These are phyloP conservation scores for Melanogrammus aeglefinus DNA, from an alignment of 2,797 vertebrate genomes.

Conservation along the genomic window DNA sequence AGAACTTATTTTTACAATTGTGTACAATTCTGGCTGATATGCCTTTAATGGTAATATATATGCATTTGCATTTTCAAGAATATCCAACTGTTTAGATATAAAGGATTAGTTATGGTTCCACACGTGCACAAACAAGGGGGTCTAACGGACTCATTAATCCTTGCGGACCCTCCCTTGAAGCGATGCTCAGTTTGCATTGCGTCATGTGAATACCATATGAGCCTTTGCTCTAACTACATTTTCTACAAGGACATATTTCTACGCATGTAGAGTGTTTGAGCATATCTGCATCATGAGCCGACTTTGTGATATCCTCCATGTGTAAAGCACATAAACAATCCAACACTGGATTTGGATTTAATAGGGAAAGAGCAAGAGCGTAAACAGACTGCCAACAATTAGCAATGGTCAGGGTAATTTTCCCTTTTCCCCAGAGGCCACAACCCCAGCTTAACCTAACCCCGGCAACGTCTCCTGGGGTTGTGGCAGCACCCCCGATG, in stretches of 20 bases:
- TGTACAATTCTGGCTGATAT: neutral
- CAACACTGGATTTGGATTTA: slow-evolving; percentile 51
- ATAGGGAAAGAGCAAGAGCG: slow-evolving; percentile 36
- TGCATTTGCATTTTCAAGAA: neutral
- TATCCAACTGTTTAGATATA: neutral
- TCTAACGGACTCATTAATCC: no score
- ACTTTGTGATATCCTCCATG: neutral
- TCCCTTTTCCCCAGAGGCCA: slow-evolving; percentile 1
- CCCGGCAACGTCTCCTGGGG: slow-evolving; percentile 31
- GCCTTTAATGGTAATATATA: neutral
- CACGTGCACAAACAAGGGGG: no score
- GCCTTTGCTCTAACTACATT: neutral
- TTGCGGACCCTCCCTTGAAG: no score
- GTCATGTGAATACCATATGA: no score
- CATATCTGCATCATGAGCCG: neutral
- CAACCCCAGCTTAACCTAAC: slow-evolving; percentile 42
- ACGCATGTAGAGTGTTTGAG: neutral
- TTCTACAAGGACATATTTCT: neutral
- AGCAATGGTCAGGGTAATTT: slow-evolving; percentile 34
- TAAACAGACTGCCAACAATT: slow-evolving; percentile 42
- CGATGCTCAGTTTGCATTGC: no score
- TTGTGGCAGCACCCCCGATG: slow-evolving; percentile 62
- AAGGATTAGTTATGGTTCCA: no score
- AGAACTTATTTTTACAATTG: neutral
- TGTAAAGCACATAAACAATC: slow-evolving; percentile 38